Evolutionary conservation across 2,113 vertebrate genomes (phyloP), one percentile per base, ranked within the genome.

Genomic region (Hoplias malabaricus): DNA sequence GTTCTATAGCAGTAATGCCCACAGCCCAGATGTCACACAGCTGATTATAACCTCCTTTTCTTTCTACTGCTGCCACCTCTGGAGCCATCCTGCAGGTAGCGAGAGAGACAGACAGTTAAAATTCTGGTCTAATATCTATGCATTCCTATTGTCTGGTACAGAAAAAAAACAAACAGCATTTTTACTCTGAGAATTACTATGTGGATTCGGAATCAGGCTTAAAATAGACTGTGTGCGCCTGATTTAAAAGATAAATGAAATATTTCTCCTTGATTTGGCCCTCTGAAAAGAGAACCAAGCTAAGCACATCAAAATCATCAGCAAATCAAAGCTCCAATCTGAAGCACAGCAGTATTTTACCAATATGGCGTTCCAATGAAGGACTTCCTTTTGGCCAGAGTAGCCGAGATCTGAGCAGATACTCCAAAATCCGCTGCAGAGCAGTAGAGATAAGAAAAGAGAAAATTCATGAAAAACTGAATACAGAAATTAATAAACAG

Each of bases 341-440:
- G 13, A 25, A 65, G 27, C 29, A 14, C 23, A 42, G 36, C 14
- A 29, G 16, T 23, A 67, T 5, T 86, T 95, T 93, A 99, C 98
- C 98, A 99, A 89, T 99, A 99, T 21, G 98, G 98, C 1, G 98
- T 99, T 89, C 98, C 98, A 90, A 99, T 99, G 90, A 99, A 99
- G 16, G 98, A 99, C 87, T 99, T 99, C 90, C 98, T 94, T 90
- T 99, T 99, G 75, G 98, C 98, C 81, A 99, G 93, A 36, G 98
- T 99, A 56, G 96, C 96, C 81, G 98, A 98, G 91, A 99, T 99
- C 92, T 99, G 97, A 62, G 97, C 96, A 65, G 98, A 99, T 8
- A 99, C 98, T 73, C 98, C 98, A 87, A 99, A 99, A 89, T 99
- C 97, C 86, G 97, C 97, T 98, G 70, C 3, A 42, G 21, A 66